phyloP scores from a whole-genome alignment of 2,113 vertebrate genomes.

The Pavo muticus region DNA sequence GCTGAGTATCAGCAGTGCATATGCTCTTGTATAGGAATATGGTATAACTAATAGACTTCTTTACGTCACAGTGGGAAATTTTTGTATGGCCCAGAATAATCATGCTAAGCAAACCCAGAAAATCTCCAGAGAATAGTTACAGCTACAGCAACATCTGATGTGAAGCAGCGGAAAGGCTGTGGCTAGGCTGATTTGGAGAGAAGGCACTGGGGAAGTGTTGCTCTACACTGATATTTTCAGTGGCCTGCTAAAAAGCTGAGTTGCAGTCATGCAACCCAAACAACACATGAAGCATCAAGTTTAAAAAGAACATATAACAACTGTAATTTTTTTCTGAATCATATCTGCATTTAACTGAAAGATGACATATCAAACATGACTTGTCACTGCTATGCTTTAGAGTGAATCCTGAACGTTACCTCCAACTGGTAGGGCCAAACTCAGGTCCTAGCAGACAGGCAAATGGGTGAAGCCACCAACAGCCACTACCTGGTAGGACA shows the following conservation, averaged over 20 bases:
- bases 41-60: background rate
- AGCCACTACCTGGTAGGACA: background rate
- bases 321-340: background rate
- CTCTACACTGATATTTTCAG: background rate
- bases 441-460: background rate
- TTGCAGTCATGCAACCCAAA: background rate
- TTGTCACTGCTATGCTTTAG: background rate
- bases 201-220: background rate
- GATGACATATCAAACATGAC: background rate
- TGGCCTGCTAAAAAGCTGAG: background rate
- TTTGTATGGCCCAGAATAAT: background rate
- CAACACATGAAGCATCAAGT: background rate
- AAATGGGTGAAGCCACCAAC: background rate
- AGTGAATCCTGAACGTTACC: background rate
- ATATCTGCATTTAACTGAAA: background rate
- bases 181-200: background rate
- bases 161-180: background rate
- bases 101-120: background rate
- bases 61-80: background rate
- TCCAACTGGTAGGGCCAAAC: background rate
- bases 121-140: background rate
- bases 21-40: background rate
- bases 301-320: background rate
- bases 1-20: accelerated
- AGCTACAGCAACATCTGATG: background rate